These are phyloP conservation scores for Prochilodus magdalenae DNA, from an alignment of 2,113 vertebrate genomes.

Conservation along the genomic window DNA sequence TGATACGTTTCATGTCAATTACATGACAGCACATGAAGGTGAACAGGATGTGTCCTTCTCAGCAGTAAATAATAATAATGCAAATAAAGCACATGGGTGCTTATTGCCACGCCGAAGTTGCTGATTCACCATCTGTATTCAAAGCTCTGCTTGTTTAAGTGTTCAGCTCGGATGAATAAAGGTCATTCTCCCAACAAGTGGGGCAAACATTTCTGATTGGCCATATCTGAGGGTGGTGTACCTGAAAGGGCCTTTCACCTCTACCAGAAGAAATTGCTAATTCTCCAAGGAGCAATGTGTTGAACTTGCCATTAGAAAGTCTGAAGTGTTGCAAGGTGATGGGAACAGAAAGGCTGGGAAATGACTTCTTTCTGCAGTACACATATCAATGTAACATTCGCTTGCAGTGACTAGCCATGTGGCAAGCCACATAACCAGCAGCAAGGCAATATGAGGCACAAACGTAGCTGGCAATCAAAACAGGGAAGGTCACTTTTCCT, in stretches of 20 bases:
- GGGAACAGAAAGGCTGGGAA: slow-evolving; percentile 3
- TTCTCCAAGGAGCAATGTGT: slow-evolving; percentile 3
- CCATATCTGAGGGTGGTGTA: background rate
- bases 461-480: background rate
- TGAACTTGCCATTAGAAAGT: slow-evolving; percentile 14
- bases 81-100: too few species aligned
- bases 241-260: background rate
- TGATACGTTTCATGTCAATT: too few species aligned
- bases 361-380: slow-evolving; percentile 5
- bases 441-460: background rate
- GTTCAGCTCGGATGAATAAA: background rate
- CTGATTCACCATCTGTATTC: too few species aligned
- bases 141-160: too few species aligned
- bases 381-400: background rate
- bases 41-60: too few species aligned
- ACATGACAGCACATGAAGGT: too few species aligned
- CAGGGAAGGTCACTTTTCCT: background rate
- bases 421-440: slow-evolving; percentile 9
- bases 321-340: background rate
- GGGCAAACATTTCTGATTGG: background rate
- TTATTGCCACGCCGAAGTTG: too few species aligned
- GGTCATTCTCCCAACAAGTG: background rate
- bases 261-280: background rate
- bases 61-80: too few species aligned
- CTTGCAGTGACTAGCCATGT: background rate